phyloP scores from a whole-genome alignment of 2,888 invertebrate genomes.

The Lottia scabra region DNA sequence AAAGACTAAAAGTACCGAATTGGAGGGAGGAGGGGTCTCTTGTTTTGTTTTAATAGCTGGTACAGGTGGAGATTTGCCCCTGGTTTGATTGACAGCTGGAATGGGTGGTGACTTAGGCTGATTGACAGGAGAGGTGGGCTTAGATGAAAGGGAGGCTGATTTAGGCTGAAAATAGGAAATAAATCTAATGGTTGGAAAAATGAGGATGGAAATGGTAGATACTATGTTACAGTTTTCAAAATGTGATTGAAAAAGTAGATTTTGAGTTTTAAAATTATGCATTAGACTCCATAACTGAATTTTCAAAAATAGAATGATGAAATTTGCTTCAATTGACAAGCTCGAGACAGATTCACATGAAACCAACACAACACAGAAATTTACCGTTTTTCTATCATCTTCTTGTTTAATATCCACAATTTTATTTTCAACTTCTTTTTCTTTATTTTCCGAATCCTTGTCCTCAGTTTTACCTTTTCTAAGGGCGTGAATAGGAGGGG shows the following conservation, averaged over 20 bases:
- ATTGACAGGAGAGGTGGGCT: conserved; percentile 2
- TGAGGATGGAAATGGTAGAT: too few species aligned
- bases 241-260: too few species aligned
- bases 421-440: not conserved
- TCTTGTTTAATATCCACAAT: not conserved
- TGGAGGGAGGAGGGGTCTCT: conserved; percentile 12
- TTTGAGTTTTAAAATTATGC: too few species aligned
- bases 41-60: conserved; percentile 33
- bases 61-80: conserved; percentile 34
- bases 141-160: not conserved
- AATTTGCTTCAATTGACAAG: too few species aligned
- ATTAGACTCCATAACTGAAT: too few species aligned
- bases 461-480: conserved; percentile 27
- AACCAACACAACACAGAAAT: too few species aligned
- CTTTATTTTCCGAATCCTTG: not conserved
- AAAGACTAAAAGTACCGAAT: not conserved
- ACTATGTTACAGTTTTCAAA: too few species aligned
- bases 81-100: conserved; percentile 16
- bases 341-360: too few species aligned
- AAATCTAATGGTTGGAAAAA: not conserved
- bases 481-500: conserved; percentile 48
- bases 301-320: too few species aligned
- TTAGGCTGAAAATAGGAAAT: conserved; percentile 4
- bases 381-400: too few species aligned
- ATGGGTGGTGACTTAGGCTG: conserved; percentile 17